Evolutionary conservation across 2,797 vertebrate genomes (phyloP).

Genomic region (Characodon lateralis): DNA sequence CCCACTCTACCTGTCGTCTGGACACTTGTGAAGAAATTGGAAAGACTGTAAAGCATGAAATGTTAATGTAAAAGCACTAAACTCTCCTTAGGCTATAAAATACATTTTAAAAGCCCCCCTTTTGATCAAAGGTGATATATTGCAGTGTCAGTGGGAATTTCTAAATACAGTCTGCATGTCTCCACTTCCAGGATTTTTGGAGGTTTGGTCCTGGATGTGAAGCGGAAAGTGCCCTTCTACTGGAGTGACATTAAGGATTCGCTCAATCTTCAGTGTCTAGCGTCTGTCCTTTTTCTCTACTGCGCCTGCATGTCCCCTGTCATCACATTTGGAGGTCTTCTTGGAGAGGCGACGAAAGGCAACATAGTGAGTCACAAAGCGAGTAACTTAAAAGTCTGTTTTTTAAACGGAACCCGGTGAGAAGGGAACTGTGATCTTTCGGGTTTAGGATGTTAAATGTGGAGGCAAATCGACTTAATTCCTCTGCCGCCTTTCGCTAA

Average conservation of each 20-base stretch:
- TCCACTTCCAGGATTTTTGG: conserved; percentile 87
- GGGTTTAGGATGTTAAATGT: neutral
- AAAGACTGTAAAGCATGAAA: neutral
- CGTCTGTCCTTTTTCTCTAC: conserved; percentile 98
- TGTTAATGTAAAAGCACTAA: neutral
- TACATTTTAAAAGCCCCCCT: neutral
- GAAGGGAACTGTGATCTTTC: neutral
- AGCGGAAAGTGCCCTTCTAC: conserved; percentile 95
- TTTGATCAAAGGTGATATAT: neutral
- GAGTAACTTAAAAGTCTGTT: conserved; percentile 9
- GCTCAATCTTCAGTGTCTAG: conserved; percentile 95
- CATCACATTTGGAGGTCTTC: conserved; percentile 97
- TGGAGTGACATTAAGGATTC: conserved; percentile 97
- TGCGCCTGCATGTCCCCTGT: conserved; percentile 99
- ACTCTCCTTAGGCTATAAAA: neutral
- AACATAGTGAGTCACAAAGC: conserved; percentile 91
- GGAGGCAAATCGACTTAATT: neutral
- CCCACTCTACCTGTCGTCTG: neutral
- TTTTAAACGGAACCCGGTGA: conserved; percentile 3
- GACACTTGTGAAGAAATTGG: neutral
- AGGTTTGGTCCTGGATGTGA: conserved; percentile 92
- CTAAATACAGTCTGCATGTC: neutral
- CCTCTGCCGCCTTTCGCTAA: neutral
- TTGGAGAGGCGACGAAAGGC: conserved; percentile 95
- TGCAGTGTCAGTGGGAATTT: neutral